phyloP scores from a whole-genome alignment of 2,888 invertebrate species.

The Mesorhabditis belari region DNA sequence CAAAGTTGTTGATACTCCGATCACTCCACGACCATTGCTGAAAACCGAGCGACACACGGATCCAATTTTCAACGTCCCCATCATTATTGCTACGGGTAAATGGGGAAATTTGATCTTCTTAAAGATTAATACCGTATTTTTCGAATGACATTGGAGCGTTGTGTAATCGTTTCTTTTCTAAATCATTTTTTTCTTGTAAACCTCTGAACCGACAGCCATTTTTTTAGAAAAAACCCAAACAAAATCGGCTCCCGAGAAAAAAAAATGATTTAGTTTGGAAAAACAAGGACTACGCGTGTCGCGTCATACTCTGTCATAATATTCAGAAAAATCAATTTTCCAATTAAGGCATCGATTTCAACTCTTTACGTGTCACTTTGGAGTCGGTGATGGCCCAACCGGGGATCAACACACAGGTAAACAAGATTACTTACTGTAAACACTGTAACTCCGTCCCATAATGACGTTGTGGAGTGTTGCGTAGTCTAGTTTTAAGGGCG shows the following conservation, averaged over 20 bases:
- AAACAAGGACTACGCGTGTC: too few species aligned
- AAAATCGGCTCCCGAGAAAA: too few species aligned
- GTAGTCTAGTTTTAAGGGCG: not conserved
- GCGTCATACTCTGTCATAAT: too few species aligned
- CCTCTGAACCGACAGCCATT: too few species aligned
- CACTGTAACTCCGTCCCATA: conserved; percentile 39
- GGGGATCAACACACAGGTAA: conserved; percentile 57
- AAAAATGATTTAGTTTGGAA: too few species aligned
- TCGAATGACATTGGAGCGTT: too few species aligned
- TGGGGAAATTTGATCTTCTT: not conserved
- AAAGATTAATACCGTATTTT: not conserved
- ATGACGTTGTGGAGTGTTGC: too few species aligned
- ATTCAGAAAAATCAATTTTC: not conserved
- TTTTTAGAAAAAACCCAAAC: too few species aligned
- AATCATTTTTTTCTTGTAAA: too few species aligned
- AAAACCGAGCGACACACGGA: conserved; percentile 52
- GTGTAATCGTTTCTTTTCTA: too few species aligned
- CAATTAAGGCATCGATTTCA: conserved; percentile 53
- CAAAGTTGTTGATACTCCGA: conserved; percentile 52
- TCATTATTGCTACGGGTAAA: conserved; percentile 56
- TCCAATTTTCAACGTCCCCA: conserved; percentile 55
- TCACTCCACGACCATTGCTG: conserved; percentile 52
- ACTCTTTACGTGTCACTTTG: conserved; percentile 54
- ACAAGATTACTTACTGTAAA: conserved; percentile 53
- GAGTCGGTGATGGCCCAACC: conserved; percentile 60